phyloP scores from a whole-genome alignment of 2,797 vertebrate species.

The Labroides dimidiatus region DNA sequence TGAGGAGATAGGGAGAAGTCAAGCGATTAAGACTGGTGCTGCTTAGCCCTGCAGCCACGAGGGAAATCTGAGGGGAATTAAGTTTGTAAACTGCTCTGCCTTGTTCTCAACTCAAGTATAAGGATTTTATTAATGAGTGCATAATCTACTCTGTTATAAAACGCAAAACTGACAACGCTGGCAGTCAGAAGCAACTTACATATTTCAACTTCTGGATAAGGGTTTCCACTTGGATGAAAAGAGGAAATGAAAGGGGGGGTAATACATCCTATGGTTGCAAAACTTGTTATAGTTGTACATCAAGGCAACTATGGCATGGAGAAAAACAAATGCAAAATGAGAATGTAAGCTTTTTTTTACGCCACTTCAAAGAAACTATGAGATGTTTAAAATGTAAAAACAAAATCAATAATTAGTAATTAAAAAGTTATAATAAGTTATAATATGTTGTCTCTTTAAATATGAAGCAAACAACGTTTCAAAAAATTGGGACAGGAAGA shows the following conservation, averaged over 20 bases:
- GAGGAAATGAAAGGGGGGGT: constrained; percentile 7
- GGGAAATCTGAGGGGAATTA: constrained; percentile 85
- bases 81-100: constrained; percentile 80
- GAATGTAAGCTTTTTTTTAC: not conserved
- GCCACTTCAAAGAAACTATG: too few species aligned
- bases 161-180: constrained; percentile 64
- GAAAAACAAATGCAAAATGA: not conserved
- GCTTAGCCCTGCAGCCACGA: constrained; percentile 74
- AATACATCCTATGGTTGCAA: not conserved
- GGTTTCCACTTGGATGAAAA: constrained; percentile 5
- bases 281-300: not conserved
- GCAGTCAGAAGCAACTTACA: constrained; percentile 19
- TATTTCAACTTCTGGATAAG: constrained; percentile 24
- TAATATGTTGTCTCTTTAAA: too few species aligned
- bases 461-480: not conserved
- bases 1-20: constrained; percentile 79
- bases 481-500: too few species aligned
- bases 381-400: too few species aligned
- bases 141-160: constrained; percentile 76
- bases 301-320: not conserved
- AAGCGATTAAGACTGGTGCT: constrained; percentile 80
- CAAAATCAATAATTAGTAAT: too few species aligned
- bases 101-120: constrained; percentile 73
- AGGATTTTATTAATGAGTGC: constrained; percentile 75
- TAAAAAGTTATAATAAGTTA: too few species aligned